Evolutionary conservation across 2,113 vertebrate genomes (phyloP), one percentile per base, ranked within the genome.

Genomic region (Carassius carassius): DNA sequence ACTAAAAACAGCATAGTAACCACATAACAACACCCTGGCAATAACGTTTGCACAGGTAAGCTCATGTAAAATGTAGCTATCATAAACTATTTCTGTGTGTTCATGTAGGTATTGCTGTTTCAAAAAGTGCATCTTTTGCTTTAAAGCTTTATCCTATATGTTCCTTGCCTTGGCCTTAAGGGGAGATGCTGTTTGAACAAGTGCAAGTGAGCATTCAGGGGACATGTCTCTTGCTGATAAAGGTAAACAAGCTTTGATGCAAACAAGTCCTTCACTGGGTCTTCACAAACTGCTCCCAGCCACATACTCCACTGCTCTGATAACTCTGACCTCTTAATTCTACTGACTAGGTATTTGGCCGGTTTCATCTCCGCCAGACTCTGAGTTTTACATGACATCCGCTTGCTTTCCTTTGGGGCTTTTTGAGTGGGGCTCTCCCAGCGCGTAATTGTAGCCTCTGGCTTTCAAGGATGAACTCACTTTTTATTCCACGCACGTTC

Each of bases 401-500:
- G 2, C 23, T 81, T 67, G n/a, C 60, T 81, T 29, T 19, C 41
- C 60, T 65, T 23, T 67, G 44, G 60, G n/a, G n/a, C 14, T 80
- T 63, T 49, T 69, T 23, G 21, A 76, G 70, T 62, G 17, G 19
- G 69, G 54, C 65, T 84, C 60, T 84, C 70, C 51, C 72, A 25
- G 6, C 25, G 5, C 51, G 23, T 75, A 81, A 32, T 83, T 82
- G 60, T 83, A 32, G 69, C 77, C 70, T 5, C 56, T 84, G 23
- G 72, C 58, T 70, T 84, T 12, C 35, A 19, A 41, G 54, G 73
- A 77, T 76, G 19, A 81, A 63, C 60, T 67, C 1, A 5, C 44
- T 81, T 81, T 60, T 81, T 81, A 81, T 81, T 81, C 78, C 41
- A 81, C 9, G 23, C 16, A 32, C 29, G 62, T 65, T 80, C 78